Conservation (phyloP, 2,113 vertebrate genomes). For the Halcyon senegalensis region DNA sequence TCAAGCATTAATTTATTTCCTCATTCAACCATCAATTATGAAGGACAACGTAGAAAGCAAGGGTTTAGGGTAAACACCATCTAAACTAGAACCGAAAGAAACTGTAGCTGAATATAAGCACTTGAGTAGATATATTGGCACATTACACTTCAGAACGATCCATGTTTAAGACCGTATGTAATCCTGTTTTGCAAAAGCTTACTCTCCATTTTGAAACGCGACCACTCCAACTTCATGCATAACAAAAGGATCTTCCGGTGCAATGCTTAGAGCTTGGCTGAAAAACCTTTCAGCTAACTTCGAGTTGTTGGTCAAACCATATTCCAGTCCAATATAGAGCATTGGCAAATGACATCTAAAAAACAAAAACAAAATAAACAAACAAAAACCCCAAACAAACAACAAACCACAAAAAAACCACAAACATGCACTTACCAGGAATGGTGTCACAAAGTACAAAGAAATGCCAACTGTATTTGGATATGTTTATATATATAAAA, state of each 20-base stretch:
- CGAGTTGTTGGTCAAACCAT: conserved; percentile 98
- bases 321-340: conserved; percentile 98
- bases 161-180: neutral
- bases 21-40: neutral
- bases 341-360: conserved; percentile 95
- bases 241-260: conserved; percentile 97
- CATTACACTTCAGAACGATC: neutral
- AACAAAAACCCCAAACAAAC: neutral
- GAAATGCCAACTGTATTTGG: neutral
- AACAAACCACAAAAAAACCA: neutral
- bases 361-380: neutral
- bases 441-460: neutral
- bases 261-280: conserved; percentile 96
- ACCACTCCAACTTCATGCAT: conserved; percentile 98
- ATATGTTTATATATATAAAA: neutral
- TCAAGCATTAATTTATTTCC: neutral
- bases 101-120: neutral
- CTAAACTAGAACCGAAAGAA: neutral
- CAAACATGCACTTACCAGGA: neutral
- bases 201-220: conserved; percentile 99
- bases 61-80: neutral
- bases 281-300: conserved; percentile 98
- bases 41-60: neutral
- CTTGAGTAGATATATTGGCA: neutral
- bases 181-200: conserved; percentile 68